A percentile compares a stretch with the other conserved stretches of the same genome.
These are phyloP conservation scores for Plutella xylostella DNA, from an alignment of 2,888 invertebrate species.

Conservation along the genomic window DNA sequence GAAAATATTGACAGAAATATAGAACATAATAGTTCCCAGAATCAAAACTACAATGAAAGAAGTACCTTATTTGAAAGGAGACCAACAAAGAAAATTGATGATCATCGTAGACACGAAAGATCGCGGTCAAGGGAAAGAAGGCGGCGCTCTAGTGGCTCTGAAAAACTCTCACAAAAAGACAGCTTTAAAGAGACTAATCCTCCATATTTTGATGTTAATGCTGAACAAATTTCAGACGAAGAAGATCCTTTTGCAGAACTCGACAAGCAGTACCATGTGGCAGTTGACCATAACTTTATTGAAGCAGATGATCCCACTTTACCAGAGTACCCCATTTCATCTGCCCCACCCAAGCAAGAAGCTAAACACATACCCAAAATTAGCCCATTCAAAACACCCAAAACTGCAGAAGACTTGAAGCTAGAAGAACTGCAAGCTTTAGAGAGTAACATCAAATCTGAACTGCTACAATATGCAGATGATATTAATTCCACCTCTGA, in stretches of 20 bases:
- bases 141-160: conserved; percentile 18
- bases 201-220: conserved; percentile 40
- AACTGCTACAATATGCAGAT: conserved; percentile 18
- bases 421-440: background rate
- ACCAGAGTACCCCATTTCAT: background rate
- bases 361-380: background rate
- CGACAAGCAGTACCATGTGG: conserved; percentile 60
- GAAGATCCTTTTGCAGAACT: conserved; percentile 59
- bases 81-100: conserved; percentile 22
- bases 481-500: no score
- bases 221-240: conserved; percentile 42
- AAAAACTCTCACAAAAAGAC: conserved; percentile 18
- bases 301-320: conserved; percentile 29
- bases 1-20: no score
- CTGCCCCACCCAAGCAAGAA: background rate
- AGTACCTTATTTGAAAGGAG: conserved; percentile 35
- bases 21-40: background rate
- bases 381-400: background rate
- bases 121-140: conserved; percentile 20
- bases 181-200: conserved; percentile 18
- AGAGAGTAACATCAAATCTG: conserved; percentile 10
- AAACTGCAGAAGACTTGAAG: background rate
- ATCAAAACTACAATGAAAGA: conserved; percentile 8
- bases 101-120: conserved; percentile 21
- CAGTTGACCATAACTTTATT: conserved; percentile 55